Evolutionary conservation across 2,888 invertebrate species (phyloP), one percentile per base, ranked within the genome.

Genomic region (Sacculina carcini): DNA sequence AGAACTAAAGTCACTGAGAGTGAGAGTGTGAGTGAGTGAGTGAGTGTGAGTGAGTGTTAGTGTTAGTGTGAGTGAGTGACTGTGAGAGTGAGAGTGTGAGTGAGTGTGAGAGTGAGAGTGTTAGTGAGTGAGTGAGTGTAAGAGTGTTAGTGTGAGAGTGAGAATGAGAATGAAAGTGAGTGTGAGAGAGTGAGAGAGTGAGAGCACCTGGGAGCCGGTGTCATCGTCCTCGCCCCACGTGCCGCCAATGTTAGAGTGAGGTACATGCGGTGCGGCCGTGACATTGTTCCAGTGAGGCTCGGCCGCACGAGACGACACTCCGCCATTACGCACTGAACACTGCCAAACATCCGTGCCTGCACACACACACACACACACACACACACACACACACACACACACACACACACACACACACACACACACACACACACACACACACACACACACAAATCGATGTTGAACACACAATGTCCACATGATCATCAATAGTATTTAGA

Each of bases 221-320:
- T 86, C 86, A 58, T 87, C 86, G 59, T 89, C 87, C 64, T 87
- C 89, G 36, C 87, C 89, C 89, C 89, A 92, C 1, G 86, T 87
- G 3, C 89, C 87, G 12, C 87, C 87, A 53, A 63, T 80, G 64
- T 89, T 86, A 10, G 83, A 81, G 2, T 84, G 79, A 0, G 87
- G 86, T 1, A 86, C 87, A 62, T 87, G 86, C 26, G 50, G 52
- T 19, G 49, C 34, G n/a, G n/a, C n/a, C n/a, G n/a, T n/a, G n/a
- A n/a, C n/a, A n/a, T n/a, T n/a, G 5, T 86, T 86, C 87, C 87
- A 87, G 1, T 87, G 86, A 2, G 84, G 80, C 65, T 86, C 85
- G 52, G 58, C 57, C 60, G 78, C 79, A 47, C 64, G 62, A 23
- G 83, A 79, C 19, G 80, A 83, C 62, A 84, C 83, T 0, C 86